A percentile compares a stretch with the other conserved stretches of the same genome.
Conservation (phyloP, 2,888 invertebrate genomes). For the Tuberolachnus salignus region DNA sequence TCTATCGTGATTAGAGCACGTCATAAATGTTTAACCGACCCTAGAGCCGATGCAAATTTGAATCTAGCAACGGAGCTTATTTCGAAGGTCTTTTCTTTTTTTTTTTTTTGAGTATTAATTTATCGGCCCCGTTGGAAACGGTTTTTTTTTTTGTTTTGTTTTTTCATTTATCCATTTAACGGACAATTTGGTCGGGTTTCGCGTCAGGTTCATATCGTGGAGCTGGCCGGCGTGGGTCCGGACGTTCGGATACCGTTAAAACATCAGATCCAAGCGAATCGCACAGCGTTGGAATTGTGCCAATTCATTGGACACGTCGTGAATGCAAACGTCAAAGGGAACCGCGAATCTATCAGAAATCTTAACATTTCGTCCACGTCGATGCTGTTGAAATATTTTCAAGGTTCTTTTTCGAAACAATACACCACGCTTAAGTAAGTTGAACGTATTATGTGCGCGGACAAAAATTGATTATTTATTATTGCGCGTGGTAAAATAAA, state of each 20-base stretch:
- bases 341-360: neutral
- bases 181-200: neutral
- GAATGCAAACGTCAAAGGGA: neutral
- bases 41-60: too few species aligned
- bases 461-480: too few species aligned
- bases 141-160: too few species aligned
- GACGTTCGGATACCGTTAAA: neutral
- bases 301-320: constrained; percentile 2
- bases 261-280: constrained; percentile 7
- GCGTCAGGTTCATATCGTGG: constrained; percentile 14
- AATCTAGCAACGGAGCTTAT: too few species aligned
- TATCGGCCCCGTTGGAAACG: too few species aligned
- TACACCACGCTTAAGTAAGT: neutral
- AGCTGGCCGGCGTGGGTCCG: constrained; percentile 10
- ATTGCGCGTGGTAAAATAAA: too few species aligned
- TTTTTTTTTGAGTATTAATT: too few species aligned
- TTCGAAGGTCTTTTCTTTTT: too few species aligned
- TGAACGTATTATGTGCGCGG: neutral
- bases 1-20: too few species aligned
- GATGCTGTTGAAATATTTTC: constrained; percentile 9
- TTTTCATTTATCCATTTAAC: too few species aligned
- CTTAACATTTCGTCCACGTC: neutral
- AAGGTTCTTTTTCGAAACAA: constrained; percentile 15
- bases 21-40: too few species aligned
- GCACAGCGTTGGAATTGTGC: neutral